Percentiles rank a stretch among this genome's conserved stretches.
Conservation (phyloP, 2,797 vertebrate genomes). For the Prunella strophiata region DNA sequence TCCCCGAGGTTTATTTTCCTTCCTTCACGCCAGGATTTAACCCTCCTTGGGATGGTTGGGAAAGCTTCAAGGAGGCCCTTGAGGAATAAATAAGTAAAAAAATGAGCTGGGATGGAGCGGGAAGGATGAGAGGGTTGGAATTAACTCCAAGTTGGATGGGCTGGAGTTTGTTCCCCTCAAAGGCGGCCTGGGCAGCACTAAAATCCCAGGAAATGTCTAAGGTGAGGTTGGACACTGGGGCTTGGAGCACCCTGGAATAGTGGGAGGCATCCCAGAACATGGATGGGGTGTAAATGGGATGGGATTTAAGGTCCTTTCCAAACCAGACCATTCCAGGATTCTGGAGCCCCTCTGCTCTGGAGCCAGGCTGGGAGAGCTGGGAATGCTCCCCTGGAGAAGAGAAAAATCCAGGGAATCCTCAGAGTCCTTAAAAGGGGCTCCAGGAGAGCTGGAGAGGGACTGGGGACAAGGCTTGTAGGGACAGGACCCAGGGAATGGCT, state of each 20-base stretch:
- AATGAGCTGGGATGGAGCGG: fast-evolving
- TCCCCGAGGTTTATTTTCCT: neutral
- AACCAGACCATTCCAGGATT: neutral
- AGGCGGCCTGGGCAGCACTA: fast-evolving
- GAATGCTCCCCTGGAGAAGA: neutral
- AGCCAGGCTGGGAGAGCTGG: neutral
- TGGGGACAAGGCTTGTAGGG: neutral
- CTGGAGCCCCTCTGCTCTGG: neutral
- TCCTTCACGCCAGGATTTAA: neutral
- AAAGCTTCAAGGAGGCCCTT: neutral
- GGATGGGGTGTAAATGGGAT: neutral
- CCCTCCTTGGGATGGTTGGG: neutral
- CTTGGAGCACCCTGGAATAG: fast-evolving
- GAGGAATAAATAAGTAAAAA: neutral
- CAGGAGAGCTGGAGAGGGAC: neutral
- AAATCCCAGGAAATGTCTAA: neutral
- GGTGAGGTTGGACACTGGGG: neutral
- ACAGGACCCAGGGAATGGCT: neutral
- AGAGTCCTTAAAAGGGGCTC: neutral
- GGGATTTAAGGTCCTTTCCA: too few species aligned
- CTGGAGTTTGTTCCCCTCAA: neutral
- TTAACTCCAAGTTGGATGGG: neutral
- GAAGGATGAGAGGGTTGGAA: neutral
- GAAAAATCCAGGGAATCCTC: neutral
- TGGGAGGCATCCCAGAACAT: neutral